Evolutionary conservation across 2,113 vertebrate genomes (phyloP).

Genomic region (Pterophyllum scalare): DNA sequence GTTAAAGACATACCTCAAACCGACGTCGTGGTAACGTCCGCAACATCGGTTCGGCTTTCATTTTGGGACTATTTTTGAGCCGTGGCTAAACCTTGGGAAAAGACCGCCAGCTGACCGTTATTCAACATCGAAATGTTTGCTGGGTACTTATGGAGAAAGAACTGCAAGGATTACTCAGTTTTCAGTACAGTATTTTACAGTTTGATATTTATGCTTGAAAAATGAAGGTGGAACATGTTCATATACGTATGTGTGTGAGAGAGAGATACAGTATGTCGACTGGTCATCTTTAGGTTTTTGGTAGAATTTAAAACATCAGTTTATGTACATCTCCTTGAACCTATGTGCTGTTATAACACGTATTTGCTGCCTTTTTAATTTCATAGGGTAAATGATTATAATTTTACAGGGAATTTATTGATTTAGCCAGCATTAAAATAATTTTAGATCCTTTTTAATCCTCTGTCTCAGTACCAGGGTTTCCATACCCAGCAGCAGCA

Average conservation of each 20-base stretch:
- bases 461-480: constrained; percentile 90
- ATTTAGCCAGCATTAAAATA: neutral
- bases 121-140: neutral
- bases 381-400: neutral
- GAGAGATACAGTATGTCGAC: neutral
- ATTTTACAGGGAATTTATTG: neutral
- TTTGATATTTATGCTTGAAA: neutral
- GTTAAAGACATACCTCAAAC: neutral
- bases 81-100: neutral
- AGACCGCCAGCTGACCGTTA: neutral
- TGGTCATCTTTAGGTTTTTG: neutral
- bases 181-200: neutral
- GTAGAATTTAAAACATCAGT: neutral
- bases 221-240: neutral
- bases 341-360: neutral
- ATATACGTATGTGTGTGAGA: neutral
- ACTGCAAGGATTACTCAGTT: neutral
- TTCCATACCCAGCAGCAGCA: constrained; percentile 92
- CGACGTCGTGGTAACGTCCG: neutral
- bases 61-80: neutral
- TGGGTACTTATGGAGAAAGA: neutral
- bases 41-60: neutral
- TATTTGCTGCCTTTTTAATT: neutral
- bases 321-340: neutral
- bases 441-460: neutral